These are phyloP conservation scores for Trichonephila inaurata DNA, from an alignment of 1,140 invertebrate species.

Conservation along the genomic window DNA sequence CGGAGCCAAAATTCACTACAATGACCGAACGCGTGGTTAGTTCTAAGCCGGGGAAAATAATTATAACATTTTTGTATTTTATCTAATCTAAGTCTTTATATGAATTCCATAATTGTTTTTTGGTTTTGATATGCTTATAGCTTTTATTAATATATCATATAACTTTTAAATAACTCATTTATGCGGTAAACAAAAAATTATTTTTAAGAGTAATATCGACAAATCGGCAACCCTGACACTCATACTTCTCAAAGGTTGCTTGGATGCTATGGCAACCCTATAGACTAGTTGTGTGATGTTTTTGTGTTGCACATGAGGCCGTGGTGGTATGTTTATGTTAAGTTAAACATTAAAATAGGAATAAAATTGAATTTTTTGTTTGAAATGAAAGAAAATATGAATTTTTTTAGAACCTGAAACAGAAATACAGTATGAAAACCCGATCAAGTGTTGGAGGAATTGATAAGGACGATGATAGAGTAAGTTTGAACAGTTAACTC, in stretches of 20 bases:
- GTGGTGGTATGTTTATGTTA: slow-evolving; percentile 74
- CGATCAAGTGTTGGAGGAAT: slow-evolving; percentile 49
- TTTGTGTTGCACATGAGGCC: slow-evolving; percentile 54
- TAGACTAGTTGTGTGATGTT: slow-evolving; percentile 68
- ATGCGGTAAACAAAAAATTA: neutral
- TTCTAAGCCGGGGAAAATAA: no score
- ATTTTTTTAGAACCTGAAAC: neutral
- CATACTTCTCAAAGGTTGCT: slow-evolving; percentile 54
- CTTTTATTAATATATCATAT: neutral
- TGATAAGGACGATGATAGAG: slow-evolving; percentile 58
- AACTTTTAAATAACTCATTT: neutral
- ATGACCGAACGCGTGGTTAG: no score
- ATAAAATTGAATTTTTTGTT: slow-evolving; percentile 7
- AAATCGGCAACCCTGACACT: neutral
- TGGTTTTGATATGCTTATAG: neutral
- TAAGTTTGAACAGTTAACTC: slow-evolving; percentile 38
- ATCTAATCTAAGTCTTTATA: neutral
- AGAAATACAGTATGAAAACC: slow-evolving; percentile 63
- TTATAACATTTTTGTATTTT: no score
- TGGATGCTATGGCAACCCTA: slow-evolving; percentile 61
- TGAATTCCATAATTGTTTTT: neutral
- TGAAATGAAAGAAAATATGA: slow-evolving; percentile 48
- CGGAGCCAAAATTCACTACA: no score
- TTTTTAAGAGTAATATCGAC: neutral
- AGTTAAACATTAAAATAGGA: slow-evolving; percentile 16